A percentile compares a stretch with the other conserved stretches of the same genome.
phyloP scores from a whole-genome alignment of 2,888 invertebrate genomes.

The Baccha elongata region DNA sequence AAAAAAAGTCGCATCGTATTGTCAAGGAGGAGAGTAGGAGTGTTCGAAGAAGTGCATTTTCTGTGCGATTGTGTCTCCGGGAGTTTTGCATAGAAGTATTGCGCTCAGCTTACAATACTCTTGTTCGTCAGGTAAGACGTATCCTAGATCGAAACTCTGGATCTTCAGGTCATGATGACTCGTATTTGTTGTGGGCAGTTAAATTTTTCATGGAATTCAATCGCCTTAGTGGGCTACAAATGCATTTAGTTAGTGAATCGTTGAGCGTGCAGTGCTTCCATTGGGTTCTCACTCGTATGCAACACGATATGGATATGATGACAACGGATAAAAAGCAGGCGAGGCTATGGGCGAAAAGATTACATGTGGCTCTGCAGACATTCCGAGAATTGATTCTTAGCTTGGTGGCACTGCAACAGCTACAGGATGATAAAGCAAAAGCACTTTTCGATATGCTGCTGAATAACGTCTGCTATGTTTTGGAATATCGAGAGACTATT shows the following conservation, averaged over 20 bases:
- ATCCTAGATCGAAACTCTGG: conserved; percentile 86
- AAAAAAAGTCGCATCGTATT: conserved; percentile 89
- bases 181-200: conserved; percentile 96
- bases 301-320: conserved; percentile 95
- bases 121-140: conserved; percentile 94
- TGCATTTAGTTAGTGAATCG: conserved; percentile 96
- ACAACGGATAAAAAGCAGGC: conserved; percentile 93
- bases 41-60: conserved; percentile 93
- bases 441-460: conserved; percentile 93
- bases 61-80: conserved; percentile 93
- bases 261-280: conserved; percentile 96
- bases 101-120: conserved; percentile 94
- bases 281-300: conserved; percentile 87
- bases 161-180: conserved; percentile 93
- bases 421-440: conserved; percentile 87
- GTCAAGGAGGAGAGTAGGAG: conserved; percentile 86
- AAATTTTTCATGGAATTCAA: conserved; percentile 99
- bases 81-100: conserved; percentile 97
- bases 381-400: conserved; percentile 93
- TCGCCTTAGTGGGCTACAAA: conserved; percentile 92
- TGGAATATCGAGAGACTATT: conserved; percentile 96
- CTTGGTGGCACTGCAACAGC: conserved; percentile 91
- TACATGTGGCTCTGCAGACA: conserved; percentile 91
- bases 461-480: conserved; percentile 95
- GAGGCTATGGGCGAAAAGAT: conserved; percentile 90